Conservation (phyloP, 2,797 vertebrate genomes). For the Gastrophryne carolinensis region DNA sequence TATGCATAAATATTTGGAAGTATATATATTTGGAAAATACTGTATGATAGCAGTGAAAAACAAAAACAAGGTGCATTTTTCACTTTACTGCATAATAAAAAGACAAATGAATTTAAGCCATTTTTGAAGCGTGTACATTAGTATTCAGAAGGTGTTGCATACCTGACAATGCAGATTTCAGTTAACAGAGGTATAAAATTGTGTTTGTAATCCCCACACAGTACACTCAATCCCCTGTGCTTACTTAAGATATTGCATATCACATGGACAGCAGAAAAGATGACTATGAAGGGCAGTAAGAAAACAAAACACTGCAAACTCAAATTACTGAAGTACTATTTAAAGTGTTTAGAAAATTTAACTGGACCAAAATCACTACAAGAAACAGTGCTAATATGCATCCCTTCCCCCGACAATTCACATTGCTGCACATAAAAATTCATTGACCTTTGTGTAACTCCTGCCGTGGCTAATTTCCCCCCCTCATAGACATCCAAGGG, state of each 20-base stretch:
- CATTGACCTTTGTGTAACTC: too few relatives aligned
- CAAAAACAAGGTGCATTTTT: too few relatives aligned
- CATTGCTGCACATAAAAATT: too few relatives aligned
- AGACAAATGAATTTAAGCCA: not conserved
- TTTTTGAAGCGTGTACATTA: conserved; percentile 1
- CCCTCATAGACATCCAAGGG: too few relatives aligned
- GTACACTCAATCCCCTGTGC: conserved; percentile 28
- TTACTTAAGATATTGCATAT: conserved; percentile 5
- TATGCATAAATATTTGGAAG: too few relatives aligned
- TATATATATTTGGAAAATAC: too few relatives aligned
- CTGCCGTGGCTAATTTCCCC: too few relatives aligned
- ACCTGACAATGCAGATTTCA: conserved; percentile 19
- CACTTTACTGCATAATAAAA: not conserved
- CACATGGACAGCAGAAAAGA: conserved; percentile 22
- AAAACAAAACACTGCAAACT: not conserved
- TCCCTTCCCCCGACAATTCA: too few relatives aligned
- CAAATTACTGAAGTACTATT: not conserved
- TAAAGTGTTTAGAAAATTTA: not conserved
- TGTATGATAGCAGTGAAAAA: too few relatives aligned
- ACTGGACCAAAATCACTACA: too few relatives aligned
- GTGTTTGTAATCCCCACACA: conserved; percentile 7
- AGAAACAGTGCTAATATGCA: too few relatives aligned
- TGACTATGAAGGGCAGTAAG: conserved; percentile 2
- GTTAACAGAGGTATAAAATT: conserved; percentile 13
- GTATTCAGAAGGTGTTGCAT: not conserved